Conservation (phyloP, 2,888 invertebrate species). For the Catocala sponsa region DNA sequence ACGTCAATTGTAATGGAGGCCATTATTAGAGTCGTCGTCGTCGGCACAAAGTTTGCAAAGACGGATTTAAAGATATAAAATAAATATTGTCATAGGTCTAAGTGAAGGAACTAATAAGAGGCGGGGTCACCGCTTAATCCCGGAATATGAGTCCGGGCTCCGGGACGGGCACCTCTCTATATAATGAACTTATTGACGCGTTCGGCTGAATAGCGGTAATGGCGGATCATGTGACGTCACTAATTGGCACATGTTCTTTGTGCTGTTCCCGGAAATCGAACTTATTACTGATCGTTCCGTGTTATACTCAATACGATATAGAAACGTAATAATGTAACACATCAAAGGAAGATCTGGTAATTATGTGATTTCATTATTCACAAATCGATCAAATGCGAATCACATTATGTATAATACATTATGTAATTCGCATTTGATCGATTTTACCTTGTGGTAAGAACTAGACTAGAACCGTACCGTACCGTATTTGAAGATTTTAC, state of each 20-base stretch:
- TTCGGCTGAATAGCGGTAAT: constrained; percentile 4
- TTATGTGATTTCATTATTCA: too few species aligned
- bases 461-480: too few species aligned
- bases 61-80: constrained; percentile 28
- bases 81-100: constrained; percentile 32
- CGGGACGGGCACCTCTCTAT: constrained; percentile 17
- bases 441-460: too few species aligned
- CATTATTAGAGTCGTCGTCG: not conserved
- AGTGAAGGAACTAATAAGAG: constrained; percentile 39
- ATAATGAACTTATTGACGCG: constrained; percentile 35
- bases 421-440: too few species aligned
- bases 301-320: too few species aligned
- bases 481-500: too few species aligned
- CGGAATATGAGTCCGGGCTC: constrained; percentile 26
- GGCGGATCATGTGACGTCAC: not conserved
- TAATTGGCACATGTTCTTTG: not conserved
- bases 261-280: not conserved
- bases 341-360: too few species aligned
- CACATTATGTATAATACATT: too few species aligned
- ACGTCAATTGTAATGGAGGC: too few species aligned
- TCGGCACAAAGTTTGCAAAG: constrained; percentile 15
- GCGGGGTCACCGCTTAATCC: constrained; percentile 37
- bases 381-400: too few species aligned
- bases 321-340: too few species aligned
- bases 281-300: not conserved